phyloP scores from a whole-genome alignment of 2,113 vertebrate species.

The Phylloscopus whistleri region DNA sequence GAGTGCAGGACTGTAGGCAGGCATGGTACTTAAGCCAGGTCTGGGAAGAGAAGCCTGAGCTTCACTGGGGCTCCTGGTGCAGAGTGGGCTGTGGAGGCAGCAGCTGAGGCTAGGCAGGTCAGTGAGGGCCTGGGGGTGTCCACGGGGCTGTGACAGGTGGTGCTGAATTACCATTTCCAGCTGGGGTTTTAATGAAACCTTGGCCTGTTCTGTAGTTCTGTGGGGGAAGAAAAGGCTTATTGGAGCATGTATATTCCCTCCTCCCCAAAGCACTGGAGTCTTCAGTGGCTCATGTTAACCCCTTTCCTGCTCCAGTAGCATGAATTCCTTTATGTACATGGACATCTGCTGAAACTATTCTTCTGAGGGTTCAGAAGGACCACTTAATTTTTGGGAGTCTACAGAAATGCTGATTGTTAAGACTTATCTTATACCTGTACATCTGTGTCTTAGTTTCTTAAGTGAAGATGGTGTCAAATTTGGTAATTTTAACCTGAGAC shows the following conservation, averaged over 20 bases:
- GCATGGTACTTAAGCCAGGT: background rate
- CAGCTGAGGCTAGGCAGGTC: background rate
- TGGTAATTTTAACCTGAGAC: background rate
- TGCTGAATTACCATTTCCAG: background rate
- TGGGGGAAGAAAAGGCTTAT: background rate
- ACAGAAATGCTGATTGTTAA: background rate
- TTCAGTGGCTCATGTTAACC: rapidly evolving
- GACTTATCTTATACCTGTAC: background rate
- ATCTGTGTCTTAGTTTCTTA: background rate
- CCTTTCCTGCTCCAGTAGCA: background rate
- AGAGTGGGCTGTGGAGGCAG: background rate
- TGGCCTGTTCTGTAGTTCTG: background rate
- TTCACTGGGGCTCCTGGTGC: background rate
- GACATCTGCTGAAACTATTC: background rate
- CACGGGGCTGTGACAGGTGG: background rate
- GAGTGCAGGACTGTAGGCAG: background rate
- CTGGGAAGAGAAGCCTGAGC: background rate
- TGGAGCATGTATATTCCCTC: background rate
- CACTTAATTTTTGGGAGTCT: background rate
- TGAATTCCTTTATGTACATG: background rate
- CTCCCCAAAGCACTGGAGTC: background rate
- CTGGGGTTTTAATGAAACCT: background rate
- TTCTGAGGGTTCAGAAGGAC: background rate
- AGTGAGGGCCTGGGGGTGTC: background rate
- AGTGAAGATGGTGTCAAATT: background rate